A percentile compares a stretch with the other conserved stretches of the same genome.
Evolutionary conservation across 2,888 invertebrate genomes (phyloP).

Genomic region (Isoperla grammatica): DNA sequence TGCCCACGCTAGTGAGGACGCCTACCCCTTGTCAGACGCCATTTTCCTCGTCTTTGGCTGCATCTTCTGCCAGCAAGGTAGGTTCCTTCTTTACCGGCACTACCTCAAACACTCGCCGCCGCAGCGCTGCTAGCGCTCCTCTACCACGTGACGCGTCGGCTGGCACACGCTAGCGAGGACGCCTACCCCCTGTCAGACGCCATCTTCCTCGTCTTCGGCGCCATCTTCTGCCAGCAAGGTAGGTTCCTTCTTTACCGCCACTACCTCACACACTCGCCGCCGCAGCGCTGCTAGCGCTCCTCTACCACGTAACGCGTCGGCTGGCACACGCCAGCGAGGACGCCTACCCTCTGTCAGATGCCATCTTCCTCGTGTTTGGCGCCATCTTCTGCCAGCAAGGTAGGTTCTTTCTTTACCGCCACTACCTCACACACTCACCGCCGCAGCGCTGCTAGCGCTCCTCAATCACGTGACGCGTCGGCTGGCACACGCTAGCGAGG

Average conservation of each 20-base stretch:
- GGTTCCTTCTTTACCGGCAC: too few relatives aligned
- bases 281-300: not conserved
- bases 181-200: constrained; percentile 1
- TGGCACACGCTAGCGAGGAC: not conserved
- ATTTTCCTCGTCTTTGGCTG: constrained; percentile 6
- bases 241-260: too few relatives aligned
- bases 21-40: constrained; percentile 1
- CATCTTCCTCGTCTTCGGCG: constrained; percentile 9
- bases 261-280: constrained; percentile 2
- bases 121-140: constrained; percentile 1
- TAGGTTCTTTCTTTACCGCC: too few relatives aligned
- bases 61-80: constrained; percentile 12
- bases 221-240: constrained; percentile 14
- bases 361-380: constrained; percentile 7
- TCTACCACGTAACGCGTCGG: not conserved
- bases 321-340: not conserved
- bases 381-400: constrained; percentile 11
- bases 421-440: not conserved
- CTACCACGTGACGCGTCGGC: not conserved
- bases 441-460: not conserved
- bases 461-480: not conserved
- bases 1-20: not conserved
- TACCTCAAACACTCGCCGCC: constrained; percentile 5
- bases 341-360: not conserved
- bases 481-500: not conserved